These are phyloP conservation scores for Nematostella vectensis DNA, from an alignment of 92 coral and sea anemone species.

Conservation along the genomic window DNA sequence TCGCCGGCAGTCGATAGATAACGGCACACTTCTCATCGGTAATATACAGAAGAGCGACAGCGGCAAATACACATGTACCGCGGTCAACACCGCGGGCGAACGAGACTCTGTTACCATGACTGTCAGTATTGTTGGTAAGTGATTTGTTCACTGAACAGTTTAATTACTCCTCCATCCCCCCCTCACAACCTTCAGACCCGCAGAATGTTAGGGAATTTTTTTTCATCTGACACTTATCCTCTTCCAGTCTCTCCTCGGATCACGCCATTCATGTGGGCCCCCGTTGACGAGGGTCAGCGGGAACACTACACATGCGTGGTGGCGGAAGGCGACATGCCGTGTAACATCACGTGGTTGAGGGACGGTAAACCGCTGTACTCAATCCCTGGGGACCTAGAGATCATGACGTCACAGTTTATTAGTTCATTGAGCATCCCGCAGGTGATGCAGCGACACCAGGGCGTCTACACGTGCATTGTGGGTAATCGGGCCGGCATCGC, in stretches of 20 bases:
- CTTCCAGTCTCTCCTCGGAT: constrained; percentile 39
- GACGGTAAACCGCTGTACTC: constrained; percentile 35
- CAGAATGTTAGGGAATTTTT: too few species aligned
- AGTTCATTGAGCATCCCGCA: constrained; percentile 3
- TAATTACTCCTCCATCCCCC: background rate
- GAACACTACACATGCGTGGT: constrained; percentile 25
- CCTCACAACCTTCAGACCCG: background rate
- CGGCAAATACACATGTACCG: constrained; percentile 76
- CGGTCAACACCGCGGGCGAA: constrained; percentile 44
- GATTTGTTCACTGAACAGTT: background rate
- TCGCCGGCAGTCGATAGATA: constrained; percentile 42
- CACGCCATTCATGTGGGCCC: constrained; percentile 18
- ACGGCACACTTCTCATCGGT: constrained; percentile 56
- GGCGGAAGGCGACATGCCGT: constrained; percentile 19
- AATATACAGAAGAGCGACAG: constrained; percentile 61
- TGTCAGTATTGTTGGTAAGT: constrained; percentile 37
- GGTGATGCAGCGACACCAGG: constrained; percentile 57
- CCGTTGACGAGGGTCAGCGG: constrained; percentile 33
- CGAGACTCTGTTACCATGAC: constrained; percentile 15
- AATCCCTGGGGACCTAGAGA: constrained; percentile 15
- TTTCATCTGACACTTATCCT: too few species aligned
- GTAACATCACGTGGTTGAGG: constrained; percentile 54
- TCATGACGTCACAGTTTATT: background rate
- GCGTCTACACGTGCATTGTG: constrained; percentile 70
- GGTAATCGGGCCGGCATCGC: constrained; percentile 61